Conservation (phyloP, 2,888 invertebrate genomes). For the Clanis bilineata region DNA sequence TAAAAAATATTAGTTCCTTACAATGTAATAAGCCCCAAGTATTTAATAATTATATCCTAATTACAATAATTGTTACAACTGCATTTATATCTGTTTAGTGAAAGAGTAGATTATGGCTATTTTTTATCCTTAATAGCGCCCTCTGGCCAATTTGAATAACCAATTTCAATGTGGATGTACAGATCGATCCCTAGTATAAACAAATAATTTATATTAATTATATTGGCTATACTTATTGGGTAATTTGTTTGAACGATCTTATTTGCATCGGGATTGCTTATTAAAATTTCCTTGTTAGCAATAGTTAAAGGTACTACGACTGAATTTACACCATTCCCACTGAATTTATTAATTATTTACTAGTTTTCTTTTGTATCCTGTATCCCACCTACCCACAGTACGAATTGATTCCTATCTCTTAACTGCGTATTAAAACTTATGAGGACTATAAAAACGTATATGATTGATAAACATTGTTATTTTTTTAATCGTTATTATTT, state of each 20-base stretch:
- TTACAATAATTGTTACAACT: constrained; percentile 25
- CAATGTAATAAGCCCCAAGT: background rate
- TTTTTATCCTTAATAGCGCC: no score
- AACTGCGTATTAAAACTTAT: constrained; percentile 18
- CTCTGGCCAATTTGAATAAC: no score
- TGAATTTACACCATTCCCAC: constrained; percentile 57
- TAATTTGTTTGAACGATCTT: no score
- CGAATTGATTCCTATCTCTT: constrained; percentile 49
- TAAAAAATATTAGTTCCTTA: constrained; percentile 30
- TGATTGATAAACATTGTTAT: no score
- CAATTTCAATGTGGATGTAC: no score
- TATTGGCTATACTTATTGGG: no score
- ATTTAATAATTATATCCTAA: constrained; percentile 1
- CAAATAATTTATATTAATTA: no score
- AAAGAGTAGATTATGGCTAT: background rate
- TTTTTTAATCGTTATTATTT: constrained; percentile 45
- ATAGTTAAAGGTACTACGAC: constrained; percentile 43
- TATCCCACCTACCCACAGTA: constrained; percentile 63
- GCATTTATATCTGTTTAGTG: constrained; percentile 30
- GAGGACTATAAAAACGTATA: no score
- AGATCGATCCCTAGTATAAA: no score
- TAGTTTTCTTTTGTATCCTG: constrained; percentile 43
- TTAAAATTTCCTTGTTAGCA: no score
- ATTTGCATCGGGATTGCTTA: no score
- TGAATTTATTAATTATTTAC: constrained; percentile 45